Percentiles rank a stretch among this genome's conserved stretches.
Evolutionary conservation across 64 coral and sea anemone genomes (phyloP).

Genomic region (Pachyseris speciosa): DNA sequence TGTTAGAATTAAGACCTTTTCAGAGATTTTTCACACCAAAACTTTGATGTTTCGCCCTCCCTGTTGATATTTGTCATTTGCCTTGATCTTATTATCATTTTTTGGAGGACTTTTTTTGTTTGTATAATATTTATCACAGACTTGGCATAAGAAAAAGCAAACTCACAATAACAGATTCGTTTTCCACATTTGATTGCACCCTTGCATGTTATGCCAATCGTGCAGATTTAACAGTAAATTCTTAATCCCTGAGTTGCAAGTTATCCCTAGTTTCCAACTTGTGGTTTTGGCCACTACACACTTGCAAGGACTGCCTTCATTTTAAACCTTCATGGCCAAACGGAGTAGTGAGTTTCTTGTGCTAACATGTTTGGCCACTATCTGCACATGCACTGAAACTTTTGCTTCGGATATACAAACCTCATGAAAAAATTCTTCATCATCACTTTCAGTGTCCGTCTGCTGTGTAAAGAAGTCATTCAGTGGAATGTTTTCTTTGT

Average conservation of each 20-base stretch:
- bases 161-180: neutral
- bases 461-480: neutral
- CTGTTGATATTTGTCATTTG: no score
- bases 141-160: neutral
- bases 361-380: neutral
- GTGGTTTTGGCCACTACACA: neutral
- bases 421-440: neutral
- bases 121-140: neutral
- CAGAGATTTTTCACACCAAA: neutral
- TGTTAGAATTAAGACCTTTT: neutral
- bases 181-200: neutral
- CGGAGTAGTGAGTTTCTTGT: neutral
- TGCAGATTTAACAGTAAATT: neutral
- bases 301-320: neutral
- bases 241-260: neutral
- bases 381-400: neutral
- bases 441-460: neutral
- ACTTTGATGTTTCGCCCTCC: no score
- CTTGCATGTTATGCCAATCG: neutral
- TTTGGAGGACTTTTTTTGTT: neutral
- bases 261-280: neutral
- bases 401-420: neutral
- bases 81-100: neutral
- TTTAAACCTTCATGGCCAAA: neutral
- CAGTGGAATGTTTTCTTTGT: neutral